phyloP scores from a whole-genome alignment of 2,888 invertebrate species.

The Agrenia bidenticulata region DNA sequence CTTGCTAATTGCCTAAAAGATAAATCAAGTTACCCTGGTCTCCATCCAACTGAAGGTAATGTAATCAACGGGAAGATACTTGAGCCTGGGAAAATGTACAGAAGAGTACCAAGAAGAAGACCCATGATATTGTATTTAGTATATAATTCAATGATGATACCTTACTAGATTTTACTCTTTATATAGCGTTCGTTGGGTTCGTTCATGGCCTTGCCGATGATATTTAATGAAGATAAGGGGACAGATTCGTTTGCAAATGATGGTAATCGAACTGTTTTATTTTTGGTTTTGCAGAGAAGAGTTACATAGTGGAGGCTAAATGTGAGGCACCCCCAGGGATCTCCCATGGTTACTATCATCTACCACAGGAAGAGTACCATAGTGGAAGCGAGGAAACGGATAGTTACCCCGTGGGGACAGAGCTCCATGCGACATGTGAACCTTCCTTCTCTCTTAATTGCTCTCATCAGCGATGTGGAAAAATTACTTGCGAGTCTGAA shows the following conservation, averaged over 20 bases:
- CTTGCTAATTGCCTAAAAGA: too few relatives aligned
- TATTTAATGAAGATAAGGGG: too few relatives aligned
- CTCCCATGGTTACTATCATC: background rate
- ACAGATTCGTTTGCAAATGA: background rate
- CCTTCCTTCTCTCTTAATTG: constrained; percentile 40
- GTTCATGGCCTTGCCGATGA: too few relatives aligned
- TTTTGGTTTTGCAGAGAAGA: constrained; percentile 11
- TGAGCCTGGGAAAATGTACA: too few relatives aligned
- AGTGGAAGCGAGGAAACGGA: constrained; percentile 16
- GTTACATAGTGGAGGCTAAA: background rate
- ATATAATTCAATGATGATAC: too few relatives aligned
- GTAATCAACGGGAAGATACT: too few relatives aligned
- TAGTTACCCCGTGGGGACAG: constrained; percentile 31
- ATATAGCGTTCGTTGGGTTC: too few relatives aligned
- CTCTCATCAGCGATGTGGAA: constrained; percentile 42
- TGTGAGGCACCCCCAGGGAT: constrained; percentile 14
- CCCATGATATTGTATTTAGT: too few relatives aligned
- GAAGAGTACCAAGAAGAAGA: too few relatives aligned
- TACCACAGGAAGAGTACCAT: background rate
- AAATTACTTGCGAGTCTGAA: constrained; percentile 41
- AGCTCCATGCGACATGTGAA: constrained; percentile 20
- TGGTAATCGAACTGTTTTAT: constrained; percentile 6
- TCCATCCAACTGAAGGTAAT: too few relatives aligned
- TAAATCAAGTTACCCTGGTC: too few relatives aligned
- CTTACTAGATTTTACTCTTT: too few relatives aligned